Conservation (phyloP, 2,113 vertebrate species). For the Capreolus pygargus region DNA sequence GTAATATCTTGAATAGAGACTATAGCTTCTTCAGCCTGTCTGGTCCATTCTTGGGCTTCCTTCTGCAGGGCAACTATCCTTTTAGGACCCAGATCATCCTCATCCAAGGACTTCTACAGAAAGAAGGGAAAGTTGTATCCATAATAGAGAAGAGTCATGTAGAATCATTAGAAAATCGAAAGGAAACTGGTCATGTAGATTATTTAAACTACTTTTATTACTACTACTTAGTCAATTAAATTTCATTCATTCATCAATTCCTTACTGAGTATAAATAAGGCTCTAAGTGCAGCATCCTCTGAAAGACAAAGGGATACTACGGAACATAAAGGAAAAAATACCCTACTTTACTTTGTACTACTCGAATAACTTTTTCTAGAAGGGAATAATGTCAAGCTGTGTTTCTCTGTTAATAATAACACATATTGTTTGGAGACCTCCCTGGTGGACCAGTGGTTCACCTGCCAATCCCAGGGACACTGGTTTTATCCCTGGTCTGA, state of each 20-base stretch:
- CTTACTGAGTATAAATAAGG: background rate
- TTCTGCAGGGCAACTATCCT: slow-evolving; percentile 88
- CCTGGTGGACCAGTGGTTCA: background rate
- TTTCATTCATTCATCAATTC: background rate
- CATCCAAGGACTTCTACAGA: slow-evolving; percentile 90
- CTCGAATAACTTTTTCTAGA: background rate
- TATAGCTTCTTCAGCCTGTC: slow-evolving; percentile 86
- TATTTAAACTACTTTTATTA: background rate
- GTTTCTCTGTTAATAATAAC: background rate
- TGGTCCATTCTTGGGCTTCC: slow-evolving; percentile 91
- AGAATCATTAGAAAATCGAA: background rate
- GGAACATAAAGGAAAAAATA: background rate
- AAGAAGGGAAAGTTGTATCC: background rate
- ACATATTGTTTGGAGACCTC: background rate
- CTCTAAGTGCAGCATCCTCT: background rate
- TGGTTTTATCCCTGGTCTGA: background rate
- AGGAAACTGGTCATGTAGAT: background rate
- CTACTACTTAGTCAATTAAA: background rate
- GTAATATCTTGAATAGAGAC: slow-evolving; percentile 95
- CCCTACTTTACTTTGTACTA: background rate
- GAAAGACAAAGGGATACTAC: background rate
- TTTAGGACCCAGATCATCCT: slow-evolving; percentile 91
- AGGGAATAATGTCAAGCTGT: background rate
- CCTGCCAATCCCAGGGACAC: background rate
- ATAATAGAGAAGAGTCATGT: background rate